phyloP scores from a whole-genome alignment of 2,113 vertebrate species.

The Oncorhynchus clarkii region DNA sequence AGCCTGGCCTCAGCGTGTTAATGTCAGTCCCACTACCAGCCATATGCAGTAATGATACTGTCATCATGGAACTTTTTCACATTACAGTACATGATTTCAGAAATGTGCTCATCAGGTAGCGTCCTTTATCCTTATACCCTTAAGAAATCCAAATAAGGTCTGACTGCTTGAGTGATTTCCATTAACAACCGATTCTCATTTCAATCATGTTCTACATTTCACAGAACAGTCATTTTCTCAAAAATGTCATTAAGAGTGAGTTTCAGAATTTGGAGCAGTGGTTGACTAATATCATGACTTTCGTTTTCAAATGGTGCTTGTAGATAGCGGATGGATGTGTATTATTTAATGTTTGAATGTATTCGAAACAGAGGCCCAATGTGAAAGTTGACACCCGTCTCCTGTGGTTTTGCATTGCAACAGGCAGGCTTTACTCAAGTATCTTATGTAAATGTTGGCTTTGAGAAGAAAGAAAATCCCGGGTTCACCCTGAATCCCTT shows the following conservation, averaged over 20 bases:
- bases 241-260: background rate
- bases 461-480: background rate
- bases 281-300: background rate
- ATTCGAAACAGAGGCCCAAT: background rate
- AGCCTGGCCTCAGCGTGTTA: background rate
- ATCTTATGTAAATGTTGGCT: background rate
- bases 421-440: background rate
- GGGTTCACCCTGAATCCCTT: background rate
- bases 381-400: background rate
- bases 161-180: background rate
- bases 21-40: background rate
- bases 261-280: background rate
- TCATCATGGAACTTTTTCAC: conserved; percentile 2
- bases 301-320: background rate
- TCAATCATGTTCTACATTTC: background rate
- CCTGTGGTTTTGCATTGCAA: background rate
- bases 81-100: background rate
- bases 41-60: background rate
- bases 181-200: background rate
- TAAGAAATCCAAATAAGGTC: background rate
- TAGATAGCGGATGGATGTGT: background rate
- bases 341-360: background rate
- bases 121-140: background rate
- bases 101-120: background rate
- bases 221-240: background rate